These are phyloP conservation scores for Papilio protenor DNA, from an alignment of 2,888 invertebrate genomes.

Conservation along the genomic window DNA sequence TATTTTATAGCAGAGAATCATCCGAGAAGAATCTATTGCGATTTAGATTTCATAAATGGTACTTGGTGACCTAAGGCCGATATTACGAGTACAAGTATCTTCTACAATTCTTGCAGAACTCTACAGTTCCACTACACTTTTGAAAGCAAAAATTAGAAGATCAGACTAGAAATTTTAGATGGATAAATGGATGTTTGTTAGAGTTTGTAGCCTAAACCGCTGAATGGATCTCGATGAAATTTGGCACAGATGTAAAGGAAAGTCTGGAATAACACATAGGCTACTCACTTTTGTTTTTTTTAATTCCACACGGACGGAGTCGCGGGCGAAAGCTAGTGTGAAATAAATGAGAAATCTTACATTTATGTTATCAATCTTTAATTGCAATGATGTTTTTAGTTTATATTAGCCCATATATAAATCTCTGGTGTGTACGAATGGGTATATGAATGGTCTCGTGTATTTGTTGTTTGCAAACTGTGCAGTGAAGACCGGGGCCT, in stretches of 20 bases:
- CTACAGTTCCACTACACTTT: too few relatives aligned
- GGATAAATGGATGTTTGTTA: too few relatives aligned
- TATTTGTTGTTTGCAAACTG: conserved; percentile 67
- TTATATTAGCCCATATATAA: not conserved
- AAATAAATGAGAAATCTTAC: not conserved
- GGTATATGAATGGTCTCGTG: conserved; percentile 66
- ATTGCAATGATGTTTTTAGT: not conserved
- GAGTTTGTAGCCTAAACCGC: too few relatives aligned
- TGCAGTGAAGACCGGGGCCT: conserved; percentile 61
- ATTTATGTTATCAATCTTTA: not conserved
- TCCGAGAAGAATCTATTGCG: conserved; percentile 4
- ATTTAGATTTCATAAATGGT: not conserved
- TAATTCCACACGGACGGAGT: too few relatives aligned
- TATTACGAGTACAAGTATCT: too few relatives aligned
- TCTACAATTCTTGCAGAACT: too few relatives aligned
- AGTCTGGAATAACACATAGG: too few relatives aligned
- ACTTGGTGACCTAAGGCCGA: not conserved
- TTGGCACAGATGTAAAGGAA: too few relatives aligned
- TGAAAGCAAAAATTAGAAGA: too few relatives aligned
- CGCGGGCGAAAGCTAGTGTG: not conserved
- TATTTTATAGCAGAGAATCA: not conserved
- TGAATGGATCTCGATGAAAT: too few relatives aligned
- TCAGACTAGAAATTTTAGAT: too few relatives aligned
- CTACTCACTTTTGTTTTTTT: too few relatives aligned
- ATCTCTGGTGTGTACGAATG: conserved; percentile 48